Percentiles rank a stretch among this genome's conserved stretches.
Evolutionary conservation across 2,888 invertebrate species (phyloP).

Genomic region (Agrochola macilenta): DNA sequence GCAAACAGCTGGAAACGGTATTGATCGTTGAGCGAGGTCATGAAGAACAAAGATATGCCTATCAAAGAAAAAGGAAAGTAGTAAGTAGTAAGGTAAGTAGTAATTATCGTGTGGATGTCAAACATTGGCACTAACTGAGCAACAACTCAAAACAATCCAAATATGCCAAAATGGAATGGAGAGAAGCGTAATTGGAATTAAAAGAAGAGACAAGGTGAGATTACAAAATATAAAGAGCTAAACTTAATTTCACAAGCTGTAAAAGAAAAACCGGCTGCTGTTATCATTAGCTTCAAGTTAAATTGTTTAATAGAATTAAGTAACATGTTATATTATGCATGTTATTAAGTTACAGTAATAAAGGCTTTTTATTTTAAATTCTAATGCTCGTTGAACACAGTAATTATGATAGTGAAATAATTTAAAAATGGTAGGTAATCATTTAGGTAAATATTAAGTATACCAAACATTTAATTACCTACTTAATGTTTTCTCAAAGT

Average conservation of each 20-base stretch:
- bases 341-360: too few relatives aligned
- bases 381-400: background rate
- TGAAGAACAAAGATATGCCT: background rate
- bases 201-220: background rate
- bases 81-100: too few relatives aligned
- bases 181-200: background rate
- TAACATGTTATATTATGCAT: too few relatives aligned
- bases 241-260: background rate
- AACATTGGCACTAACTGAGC: background rate
- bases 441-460: background rate
- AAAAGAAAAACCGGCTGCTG: too few relatives aligned
- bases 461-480: background rate
- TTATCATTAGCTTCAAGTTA: too few relatives aligned
- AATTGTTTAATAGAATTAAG: too few relatives aligned
- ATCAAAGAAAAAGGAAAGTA: background rate
- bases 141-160: background rate
- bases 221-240: background rate
- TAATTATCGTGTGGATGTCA: background rate
- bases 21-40: too few relatives aligned
- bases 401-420: background rate
- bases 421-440: background rate
- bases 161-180: background rate
- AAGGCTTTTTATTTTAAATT: background rate
- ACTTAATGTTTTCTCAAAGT: background rate
- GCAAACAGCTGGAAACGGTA: too few relatives aligned